These are phyloP conservation scores for Urocynchramus pylzowi DNA, from an alignment of 2,113 vertebrate species.

Conservation along the genomic window DNA sequence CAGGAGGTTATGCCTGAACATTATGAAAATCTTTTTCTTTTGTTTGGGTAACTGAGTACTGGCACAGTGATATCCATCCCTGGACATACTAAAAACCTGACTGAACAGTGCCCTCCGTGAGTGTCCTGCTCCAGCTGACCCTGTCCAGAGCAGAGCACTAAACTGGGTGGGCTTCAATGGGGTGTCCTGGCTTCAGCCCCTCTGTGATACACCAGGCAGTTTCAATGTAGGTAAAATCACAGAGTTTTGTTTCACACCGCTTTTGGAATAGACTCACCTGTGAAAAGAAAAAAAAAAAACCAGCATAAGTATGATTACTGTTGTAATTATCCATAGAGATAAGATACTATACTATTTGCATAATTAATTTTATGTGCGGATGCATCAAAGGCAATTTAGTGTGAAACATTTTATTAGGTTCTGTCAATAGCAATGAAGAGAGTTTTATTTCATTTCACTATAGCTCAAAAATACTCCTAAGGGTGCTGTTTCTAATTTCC, in stretches of 20 bases:
- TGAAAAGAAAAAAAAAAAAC: neutral
- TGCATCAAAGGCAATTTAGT: slow-evolving; percentile 43
- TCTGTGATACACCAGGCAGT: neutral
- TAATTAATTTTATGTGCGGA: slow-evolving; percentile 51
- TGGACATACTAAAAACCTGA: neutral
- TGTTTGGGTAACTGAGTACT: neutral
- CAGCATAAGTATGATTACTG: neutral
- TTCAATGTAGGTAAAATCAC: neutral
- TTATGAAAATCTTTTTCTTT: neutral
- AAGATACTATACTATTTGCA: slow-evolving; percentile 36
- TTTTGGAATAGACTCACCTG: slow-evolving; percentile 1
- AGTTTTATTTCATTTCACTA: slow-evolving; percentile 61
- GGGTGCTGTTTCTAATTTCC: slow-evolving; percentile 56
- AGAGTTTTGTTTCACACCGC: neutral
- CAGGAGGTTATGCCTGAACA: neutral
- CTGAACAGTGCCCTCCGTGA: neutral
- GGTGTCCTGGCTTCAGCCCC: neutral
- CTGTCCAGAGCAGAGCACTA: neutral
- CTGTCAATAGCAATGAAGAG: slow-evolving; percentile 42
- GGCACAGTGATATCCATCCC: neutral
- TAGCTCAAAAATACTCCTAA: slow-evolving; percentile 44
- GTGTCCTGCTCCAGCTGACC: neutral
- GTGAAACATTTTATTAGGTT: slow-evolving; percentile 35
- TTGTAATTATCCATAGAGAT: slow-evolving; percentile 43
- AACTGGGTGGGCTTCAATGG: neutral